A percentile compares a stretch with the other conserved stretches of the same genome.
These are phyloP conservation scores for Callocephalon fimbriatum DNA, from an alignment of 2,113 vertebrate species.

Conservation along the genomic window DNA sequence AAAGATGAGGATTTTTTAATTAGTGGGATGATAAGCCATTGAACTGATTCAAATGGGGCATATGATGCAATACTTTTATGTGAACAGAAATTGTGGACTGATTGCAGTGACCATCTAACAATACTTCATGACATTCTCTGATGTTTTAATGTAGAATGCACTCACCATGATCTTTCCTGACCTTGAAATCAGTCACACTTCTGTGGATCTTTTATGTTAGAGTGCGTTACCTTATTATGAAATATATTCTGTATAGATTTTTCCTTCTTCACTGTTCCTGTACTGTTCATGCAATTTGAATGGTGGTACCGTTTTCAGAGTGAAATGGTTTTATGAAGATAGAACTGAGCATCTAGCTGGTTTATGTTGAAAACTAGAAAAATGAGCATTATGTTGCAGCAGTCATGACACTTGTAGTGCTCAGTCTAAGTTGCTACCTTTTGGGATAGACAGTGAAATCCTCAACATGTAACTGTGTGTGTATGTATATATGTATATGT, in stretches of 20 bases:
- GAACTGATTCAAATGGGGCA: neutral
- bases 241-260: neutral
- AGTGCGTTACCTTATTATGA: neutral
- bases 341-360: neutral
- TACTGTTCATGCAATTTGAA: neutral
- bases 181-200: neutral
- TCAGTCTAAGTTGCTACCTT: neutral
- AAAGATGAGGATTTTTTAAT: neutral
- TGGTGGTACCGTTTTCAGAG: neutral
- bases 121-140: neutral
- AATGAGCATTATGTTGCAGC: neutral
- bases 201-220: neutral
- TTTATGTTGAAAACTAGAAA: neutral
- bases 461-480: neutral
- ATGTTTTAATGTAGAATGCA: neutral
- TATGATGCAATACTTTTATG: neutral
- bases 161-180: neutral
- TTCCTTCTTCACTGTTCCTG: neutral
- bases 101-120: neutral
- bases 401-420: neutral
- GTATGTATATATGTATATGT: fast-evolving
- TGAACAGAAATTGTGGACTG: neutral
- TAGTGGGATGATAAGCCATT: neutral
- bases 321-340: neutral
- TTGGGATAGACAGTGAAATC: neutral